Evolutionary conservation across 2,888 invertebrate species (phyloP), one percentile per base, ranked within the genome.

Genomic region (Isoperla grammatica): DNA sequence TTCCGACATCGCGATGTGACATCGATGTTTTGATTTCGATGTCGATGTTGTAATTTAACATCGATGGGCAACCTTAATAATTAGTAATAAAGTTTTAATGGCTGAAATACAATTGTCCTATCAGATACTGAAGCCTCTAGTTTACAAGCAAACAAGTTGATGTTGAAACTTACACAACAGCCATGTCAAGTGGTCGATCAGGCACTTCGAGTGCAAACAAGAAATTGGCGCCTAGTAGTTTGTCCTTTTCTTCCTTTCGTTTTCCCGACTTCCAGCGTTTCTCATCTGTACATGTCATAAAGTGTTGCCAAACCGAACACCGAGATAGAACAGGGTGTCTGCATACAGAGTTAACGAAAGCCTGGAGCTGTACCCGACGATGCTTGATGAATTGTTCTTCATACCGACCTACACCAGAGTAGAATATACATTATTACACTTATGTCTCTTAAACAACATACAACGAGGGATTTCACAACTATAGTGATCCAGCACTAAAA

Each of bases 191-290:
- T 65, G 87, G 83, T 70, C 86, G 85, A 65, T 90, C 87, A 37
- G 95, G 93, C 63, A 91, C 88, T 67, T 88, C 85, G 68, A 98
- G 81, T 62, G 91, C 88, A 74, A 91, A 83, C 76, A 96, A 96
- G 75, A 93, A 95, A 75, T 88, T 91, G 23, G 91, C 88, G 6
- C 95, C 95, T 67, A 90, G 79, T 64, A 94, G 82, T 68, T 91
- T 88, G 74, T 99, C 98, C 70, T 88, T 90, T 75, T 99, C 98
- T 0, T 98, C 97, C 74, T 86, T 87, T 64, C 98, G 79, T 75
- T 98, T 98, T 2, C 98, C 98, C 50, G 84, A 84, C 77, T 99
- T 99, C 98, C 98, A 99, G 67, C 89, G 85, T 74, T 95, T 96
- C 69, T 95, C 97, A 76, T 98, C 97, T 6, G 93, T 95, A 72